Percentiles rank a stretch among this genome's conserved stretches.
These are phyloP conservation scores for Leptinotarsa rubiginosa DNA, from an alignment of 2,888 invertebrate species.

Conservation along the genomic window DNA sequence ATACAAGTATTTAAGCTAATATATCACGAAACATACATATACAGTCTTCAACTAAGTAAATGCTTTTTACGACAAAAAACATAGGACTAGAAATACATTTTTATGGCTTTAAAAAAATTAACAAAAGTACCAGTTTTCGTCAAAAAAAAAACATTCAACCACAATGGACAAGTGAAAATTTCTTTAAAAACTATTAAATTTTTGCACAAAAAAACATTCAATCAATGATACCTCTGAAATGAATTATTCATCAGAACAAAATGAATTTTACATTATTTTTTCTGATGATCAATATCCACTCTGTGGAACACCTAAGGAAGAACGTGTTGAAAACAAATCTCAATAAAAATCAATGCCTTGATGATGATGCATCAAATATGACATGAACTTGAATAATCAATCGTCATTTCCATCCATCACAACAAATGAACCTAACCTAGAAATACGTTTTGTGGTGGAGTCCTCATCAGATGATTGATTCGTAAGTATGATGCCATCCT, in stretches of 20 bases:
- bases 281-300: constrained; percentile 17
- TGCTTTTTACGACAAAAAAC: constrained; percentile 24
- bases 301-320: neutral
- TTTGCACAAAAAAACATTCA: constrained; percentile 31
- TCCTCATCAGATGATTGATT: constrained; percentile 52
- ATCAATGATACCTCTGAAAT: constrained; percentile 9
- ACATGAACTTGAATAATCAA: constrained; percentile 18
- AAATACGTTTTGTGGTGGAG: constrained; percentile 65
- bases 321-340: neutral
- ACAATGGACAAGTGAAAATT: neutral
- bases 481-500: constrained; percentile 54
- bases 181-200: constrained; percentile 6
- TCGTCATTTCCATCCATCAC: constrained; percentile 62
- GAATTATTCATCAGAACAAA: constrained; percentile 13
- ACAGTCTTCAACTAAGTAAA: constrained; percentile 42
- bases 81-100: constrained; percentile 50
- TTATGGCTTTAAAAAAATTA: constrained; percentile 41
- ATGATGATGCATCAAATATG: constrained; percentile 17
- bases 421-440: constrained; percentile 69
- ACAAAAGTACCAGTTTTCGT: constrained; percentile 21
- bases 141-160: constrained; percentile 2
- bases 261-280: constrained; percentile 16
- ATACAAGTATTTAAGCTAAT: constrained; percentile 46
- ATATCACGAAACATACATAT: constrained; percentile 50
- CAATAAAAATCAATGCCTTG: constrained; percentile 1